phyloP scores from a whole-genome alignment of 1,140 invertebrate species.

The Arion vulgaris region DNA sequence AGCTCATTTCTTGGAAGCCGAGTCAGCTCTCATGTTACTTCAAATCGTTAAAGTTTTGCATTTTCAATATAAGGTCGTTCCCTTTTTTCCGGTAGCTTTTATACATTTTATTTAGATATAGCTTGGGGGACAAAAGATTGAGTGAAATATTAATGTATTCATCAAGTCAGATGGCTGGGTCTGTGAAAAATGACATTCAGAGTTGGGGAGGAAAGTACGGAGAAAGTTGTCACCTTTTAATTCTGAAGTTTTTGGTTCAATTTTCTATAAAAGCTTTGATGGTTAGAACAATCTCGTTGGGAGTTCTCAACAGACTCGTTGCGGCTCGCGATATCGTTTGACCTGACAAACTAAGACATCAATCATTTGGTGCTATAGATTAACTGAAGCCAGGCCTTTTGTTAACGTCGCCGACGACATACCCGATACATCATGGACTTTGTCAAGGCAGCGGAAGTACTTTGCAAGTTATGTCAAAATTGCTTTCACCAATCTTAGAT shows the following conservation, averaged over 20 bases:
- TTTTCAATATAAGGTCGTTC: not conserved
- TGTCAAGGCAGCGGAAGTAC: not conserved
- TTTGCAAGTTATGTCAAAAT: not conserved
- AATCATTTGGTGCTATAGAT: not conserved
- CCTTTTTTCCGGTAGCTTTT: slow-evolving; percentile 5
- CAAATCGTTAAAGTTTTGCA: not conserved
- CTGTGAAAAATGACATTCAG: slow-evolving; percentile 5
- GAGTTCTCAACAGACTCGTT: not conserved
- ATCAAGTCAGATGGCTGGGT: not conserved
- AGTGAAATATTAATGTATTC: not conserved
- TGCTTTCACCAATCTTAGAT: not conserved
- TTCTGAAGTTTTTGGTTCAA: not conserved
- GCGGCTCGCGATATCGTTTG: not conserved
- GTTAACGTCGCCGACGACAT: not conserved
- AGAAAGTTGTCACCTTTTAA: not conserved
- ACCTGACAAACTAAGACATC: not conserved
- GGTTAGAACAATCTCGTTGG: not conserved
- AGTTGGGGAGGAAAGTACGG: not conserved
- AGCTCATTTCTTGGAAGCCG: not conserved
- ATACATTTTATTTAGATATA: not conserved
- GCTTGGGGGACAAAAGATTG: not conserved
- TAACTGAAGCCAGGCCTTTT: slow-evolving; percentile 4
- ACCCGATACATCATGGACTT: not conserved
- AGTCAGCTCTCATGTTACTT: not conserved
- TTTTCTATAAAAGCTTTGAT: not conserved